These are phyloP conservation scores for Arenaria interpres DNA, from an alignment of 2,113 vertebrate genomes.

Conservation along the genomic window DNA sequence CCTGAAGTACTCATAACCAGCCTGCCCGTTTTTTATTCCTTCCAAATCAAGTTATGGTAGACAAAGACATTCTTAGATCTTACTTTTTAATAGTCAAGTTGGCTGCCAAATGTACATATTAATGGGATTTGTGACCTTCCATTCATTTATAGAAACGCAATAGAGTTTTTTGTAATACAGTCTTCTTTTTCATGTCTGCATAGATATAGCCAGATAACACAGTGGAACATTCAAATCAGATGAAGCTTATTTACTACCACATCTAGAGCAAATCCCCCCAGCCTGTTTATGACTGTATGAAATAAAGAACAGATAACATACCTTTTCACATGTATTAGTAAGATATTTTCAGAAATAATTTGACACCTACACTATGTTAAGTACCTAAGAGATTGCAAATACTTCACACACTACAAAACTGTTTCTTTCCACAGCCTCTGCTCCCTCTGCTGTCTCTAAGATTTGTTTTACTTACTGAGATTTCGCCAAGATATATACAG, in stretches of 20 bases:
- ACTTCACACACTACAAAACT: neutral
- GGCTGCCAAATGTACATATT: neutral
- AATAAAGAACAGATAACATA: neutral
- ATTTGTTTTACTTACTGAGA: slow-evolving; percentile 82
- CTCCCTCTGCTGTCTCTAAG: neutral
- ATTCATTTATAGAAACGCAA: neutral
- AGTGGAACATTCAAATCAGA: neutral
- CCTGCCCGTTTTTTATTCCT: neutral
- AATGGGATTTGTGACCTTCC: neutral
- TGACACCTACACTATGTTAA: neutral
- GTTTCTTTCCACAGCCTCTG: neutral
- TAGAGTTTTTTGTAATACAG: neutral
- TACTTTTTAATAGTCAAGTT: neutral
- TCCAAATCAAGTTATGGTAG: neutral
- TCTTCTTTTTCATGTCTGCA: neutral
- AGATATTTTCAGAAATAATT: neutral
- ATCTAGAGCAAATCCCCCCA: neutral
- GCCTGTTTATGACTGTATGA: neutral
- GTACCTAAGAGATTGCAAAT: neutral
- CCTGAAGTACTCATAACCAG: neutral
- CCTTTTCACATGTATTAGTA: neutral
- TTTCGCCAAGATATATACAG: slow-evolving; percentile 91
- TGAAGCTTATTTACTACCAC: neutral
- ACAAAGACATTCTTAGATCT: neutral
- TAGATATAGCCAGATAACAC: neutral